Conservation (phyloP, 2,888 invertebrate genomes). For the Hylaea fasciaria region DNA sequence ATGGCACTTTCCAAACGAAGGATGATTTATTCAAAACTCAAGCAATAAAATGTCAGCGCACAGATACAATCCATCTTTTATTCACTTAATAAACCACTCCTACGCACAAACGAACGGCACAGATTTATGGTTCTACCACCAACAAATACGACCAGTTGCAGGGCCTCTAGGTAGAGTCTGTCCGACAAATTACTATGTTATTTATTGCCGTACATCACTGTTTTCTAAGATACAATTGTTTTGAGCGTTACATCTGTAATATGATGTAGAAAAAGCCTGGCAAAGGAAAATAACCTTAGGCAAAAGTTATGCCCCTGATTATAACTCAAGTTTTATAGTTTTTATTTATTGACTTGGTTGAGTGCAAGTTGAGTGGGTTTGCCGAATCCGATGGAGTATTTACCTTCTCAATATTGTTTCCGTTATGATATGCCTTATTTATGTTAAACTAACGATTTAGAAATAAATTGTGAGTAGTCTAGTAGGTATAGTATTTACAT, state of each 20-base stretch:
- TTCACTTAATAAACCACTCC: conserved; percentile 28
- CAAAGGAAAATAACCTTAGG: no score
- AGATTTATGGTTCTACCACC: conserved; percentile 18
- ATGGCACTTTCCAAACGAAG: neutral
- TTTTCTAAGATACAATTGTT: no score
- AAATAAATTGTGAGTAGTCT: conserved; percentile 11
- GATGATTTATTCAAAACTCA: conserved; percentile 19
- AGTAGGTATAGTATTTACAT: no score
- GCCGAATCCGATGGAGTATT: conserved; percentile 3
- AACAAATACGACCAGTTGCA: conserved; percentile 11
- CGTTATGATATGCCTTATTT: conserved; percentile 5
- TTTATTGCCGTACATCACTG: no score
- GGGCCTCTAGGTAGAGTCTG: conserved; percentile 9
- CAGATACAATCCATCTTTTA: conserved; percentile 21
- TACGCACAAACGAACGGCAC: conserved; percentile 17
- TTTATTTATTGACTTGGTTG: conserved; percentile 2
- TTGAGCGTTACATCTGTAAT: no score
- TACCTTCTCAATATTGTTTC: conserved; percentile 5
- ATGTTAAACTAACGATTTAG: conserved; percentile 18
- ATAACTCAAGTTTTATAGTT: no score
- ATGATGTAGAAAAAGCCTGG: no score
- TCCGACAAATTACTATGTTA: no score
- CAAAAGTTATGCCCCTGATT: no score
- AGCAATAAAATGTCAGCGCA: conserved; percentile 29
- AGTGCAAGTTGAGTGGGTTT: conserved; percentile 8